Base-by-base conservation (phyloP, 2,888 invertebrate genomes). In the Spisula subtruncata region DNA sequence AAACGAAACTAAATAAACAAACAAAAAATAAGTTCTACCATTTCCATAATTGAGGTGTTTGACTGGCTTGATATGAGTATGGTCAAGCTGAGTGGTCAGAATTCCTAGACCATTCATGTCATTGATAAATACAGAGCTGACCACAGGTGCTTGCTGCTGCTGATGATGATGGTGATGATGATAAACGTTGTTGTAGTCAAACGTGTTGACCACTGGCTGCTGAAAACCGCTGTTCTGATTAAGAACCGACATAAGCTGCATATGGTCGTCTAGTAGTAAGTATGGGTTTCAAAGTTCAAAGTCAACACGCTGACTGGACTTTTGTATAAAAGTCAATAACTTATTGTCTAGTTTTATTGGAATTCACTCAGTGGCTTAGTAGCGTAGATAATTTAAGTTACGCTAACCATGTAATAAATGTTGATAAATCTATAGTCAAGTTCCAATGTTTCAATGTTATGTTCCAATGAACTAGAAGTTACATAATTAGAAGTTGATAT, bases 241-340 rank as follows among this genome's bases (percentile, higher is more conserved):
- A 85, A 87, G 56, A 6, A 90, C 87, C 29, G 90, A 87, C 87
- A 90, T 90, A 81, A 90, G 84, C 87, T 87, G 90, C 90, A 90
- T 90, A 75, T 75, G 84, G 84, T 84, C 75, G 25, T 46, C 25
- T 66, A 60, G 71, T 0, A 71, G 82, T 35, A 54, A 20, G 5
- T 25, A 66, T 4, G n/a, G 1, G 51, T 51, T 51, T n/a, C 41
- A 41, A 12, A 66, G 60, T 66, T 66, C 12, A 66, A 4, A 66
- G 25, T 25, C 60, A n/a, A 25, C 12, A 25, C 25, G 25, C 25
- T n/a, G 25, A 66, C 25, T 66, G 2, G 25, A 25, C n/a, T 25
- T 5, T 2, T 8, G 41, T 41, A 10, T 66, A 66, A 10, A 25
- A 10, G 60, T 66, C 60, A 25, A 66, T 25, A 5, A 41, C 2